Evolutionary conservation across 2,797 vertebrate species (phyloP).

Genomic region (Simalia tracyae): DNA sequence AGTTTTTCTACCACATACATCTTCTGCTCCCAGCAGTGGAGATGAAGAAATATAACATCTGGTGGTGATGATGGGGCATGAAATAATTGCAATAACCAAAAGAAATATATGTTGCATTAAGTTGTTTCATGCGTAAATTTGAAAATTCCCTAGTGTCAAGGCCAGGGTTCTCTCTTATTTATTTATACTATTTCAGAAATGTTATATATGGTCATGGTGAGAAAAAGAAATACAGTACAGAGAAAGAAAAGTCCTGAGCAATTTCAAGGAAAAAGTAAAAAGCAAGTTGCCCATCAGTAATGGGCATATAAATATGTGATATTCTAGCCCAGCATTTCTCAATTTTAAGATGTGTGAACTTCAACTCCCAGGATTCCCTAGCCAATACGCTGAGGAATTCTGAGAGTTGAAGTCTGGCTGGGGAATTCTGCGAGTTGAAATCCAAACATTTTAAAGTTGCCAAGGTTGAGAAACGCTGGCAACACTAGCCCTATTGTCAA

Average conservation of each 20-base stretch:
- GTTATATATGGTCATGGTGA: not conserved
- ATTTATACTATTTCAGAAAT: not conserved
- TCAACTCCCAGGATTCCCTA: not conserved
- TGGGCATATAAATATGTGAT: not conserved
- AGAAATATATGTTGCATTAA: not conserved
- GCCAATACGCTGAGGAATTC: not conserved
- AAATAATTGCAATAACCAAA: not conserved
- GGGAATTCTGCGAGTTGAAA: not conserved
- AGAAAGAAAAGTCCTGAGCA: not conserved
- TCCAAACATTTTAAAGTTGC: not conserved
- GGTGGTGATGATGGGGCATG: too few species aligned
- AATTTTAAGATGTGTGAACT: not conserved
- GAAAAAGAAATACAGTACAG: not conserved
- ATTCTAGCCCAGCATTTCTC: not conserved
- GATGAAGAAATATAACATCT: not conserved
- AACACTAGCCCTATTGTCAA: not conserved
- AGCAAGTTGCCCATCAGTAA: not conserved
- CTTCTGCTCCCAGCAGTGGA: not conserved
- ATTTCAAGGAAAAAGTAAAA: not conserved
- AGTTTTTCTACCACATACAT: not conserved
- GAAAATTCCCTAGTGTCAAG: not conserved
- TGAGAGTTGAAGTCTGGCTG: not conserved
- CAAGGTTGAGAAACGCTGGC: not conserved
- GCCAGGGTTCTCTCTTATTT: not conserved
- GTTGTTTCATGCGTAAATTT: not conserved